These are phyloP conservation scores for Erpornis zantholeuca DNA, from an alignment of 2,113 vertebrate genomes.

Conservation along the genomic window DNA sequence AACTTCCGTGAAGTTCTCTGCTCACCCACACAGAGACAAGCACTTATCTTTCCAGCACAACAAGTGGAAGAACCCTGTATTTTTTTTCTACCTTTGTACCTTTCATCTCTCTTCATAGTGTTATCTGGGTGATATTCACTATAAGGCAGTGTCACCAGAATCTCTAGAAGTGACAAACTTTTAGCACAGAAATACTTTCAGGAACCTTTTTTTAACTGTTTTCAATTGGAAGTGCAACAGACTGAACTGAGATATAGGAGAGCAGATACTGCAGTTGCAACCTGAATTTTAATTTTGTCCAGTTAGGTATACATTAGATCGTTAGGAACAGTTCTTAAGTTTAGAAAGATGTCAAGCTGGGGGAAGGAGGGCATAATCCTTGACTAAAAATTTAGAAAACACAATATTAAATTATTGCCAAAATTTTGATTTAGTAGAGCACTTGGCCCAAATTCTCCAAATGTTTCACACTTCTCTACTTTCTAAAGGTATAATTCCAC, in stretches of 20 bases:
- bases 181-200: neutral
- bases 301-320: neutral
- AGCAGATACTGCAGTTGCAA: neutral
- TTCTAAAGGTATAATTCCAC: neutral
- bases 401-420: neutral
- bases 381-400: neutral
- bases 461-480: neutral
- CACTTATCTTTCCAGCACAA: neutral
- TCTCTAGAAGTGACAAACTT: neutral
- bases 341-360: neutral
- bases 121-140: neutral
- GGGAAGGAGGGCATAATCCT: neutral
- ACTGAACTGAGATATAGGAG: neutral
- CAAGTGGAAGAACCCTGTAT: neutral
- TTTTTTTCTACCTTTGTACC: neutral
- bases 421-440: neutral
- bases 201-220: neutral
- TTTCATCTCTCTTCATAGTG: neutral
- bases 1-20: neutral
- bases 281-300: neutral
- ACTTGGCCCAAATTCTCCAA: neutral
- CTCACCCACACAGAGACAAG: neutral
- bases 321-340: neutral
- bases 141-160: neutral
- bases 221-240: neutral